A percentile compares a stretch with the other conserved stretches of the same genome.
phyloP scores from a whole-genome alignment of 1,140 invertebrate species.

The Oryzaephilus surinamensis region DNA sequence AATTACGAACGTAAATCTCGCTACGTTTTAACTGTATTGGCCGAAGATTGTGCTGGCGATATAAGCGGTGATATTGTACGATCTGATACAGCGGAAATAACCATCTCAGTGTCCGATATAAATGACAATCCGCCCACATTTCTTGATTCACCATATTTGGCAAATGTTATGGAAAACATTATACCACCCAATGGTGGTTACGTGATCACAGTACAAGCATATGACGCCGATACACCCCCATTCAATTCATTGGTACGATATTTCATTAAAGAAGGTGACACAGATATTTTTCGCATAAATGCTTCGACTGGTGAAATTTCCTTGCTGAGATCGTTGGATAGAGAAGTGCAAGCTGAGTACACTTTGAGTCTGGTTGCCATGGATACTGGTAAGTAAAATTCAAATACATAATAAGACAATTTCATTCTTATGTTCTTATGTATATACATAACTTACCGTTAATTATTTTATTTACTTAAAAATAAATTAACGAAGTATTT shows the following conservation, averaged over 20 bases:
- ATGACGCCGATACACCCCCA: constrained; percentile 82
- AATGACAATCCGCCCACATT: constrained; percentile 94
- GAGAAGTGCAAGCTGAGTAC: constrained; percentile 73
- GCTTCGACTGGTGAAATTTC: constrained; percentile 80
- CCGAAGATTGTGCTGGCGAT: constrained; percentile 75
- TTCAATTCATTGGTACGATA: constrained; percentile 84
- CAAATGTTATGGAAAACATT: constrained; percentile 86
- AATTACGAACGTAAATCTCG: constrained; percentile 82
- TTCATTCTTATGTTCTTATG: background rate
- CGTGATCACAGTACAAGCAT: constrained; percentile 70
- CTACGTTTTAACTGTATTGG: constrained; percentile 73
- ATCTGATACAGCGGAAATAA: constrained; percentile 61
- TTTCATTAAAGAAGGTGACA: constrained; percentile 84
- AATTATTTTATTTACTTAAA: no score
- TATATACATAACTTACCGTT: no score
- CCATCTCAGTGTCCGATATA: constrained; percentile 73
- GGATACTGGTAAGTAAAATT: constrained; percentile 74
- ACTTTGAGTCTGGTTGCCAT: constrained; percentile 77
- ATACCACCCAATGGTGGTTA: constrained; percentile 65
- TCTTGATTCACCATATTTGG: constrained; percentile 79
- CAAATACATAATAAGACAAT: constrained; percentile 2
- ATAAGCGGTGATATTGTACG: constrained; percentile 42
- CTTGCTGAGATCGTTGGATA: constrained; percentile 66
- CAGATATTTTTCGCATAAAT: constrained; percentile 79
- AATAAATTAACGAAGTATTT: no score